Conservation (phyloP, 2,113 vertebrate species). For the Mystacornis crossleyi region DNA sequence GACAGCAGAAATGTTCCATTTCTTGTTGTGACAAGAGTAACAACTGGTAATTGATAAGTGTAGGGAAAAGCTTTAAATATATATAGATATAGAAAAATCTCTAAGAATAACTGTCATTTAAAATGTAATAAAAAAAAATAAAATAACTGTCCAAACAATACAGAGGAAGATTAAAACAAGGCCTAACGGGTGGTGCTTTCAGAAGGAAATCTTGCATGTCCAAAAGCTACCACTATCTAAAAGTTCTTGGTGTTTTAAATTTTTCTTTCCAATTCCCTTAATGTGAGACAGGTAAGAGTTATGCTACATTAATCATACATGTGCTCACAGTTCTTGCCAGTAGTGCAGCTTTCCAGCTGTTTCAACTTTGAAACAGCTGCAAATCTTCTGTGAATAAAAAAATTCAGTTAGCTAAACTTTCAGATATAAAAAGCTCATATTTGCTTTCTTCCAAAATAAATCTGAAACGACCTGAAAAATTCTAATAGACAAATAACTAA, state of each 20-base stretch:
- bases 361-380: slow-evolving; percentile 10
- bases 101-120: neutral
- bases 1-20: neutral
- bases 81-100: neutral
- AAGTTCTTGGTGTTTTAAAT: neutral
- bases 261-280: neutral
- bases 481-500: neutral
- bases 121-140: neutral
- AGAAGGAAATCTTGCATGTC: neutral
- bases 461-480: neutral
- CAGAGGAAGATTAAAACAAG: slow-evolving; percentile 4
- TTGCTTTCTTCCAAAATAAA: neutral
- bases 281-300: neutral
- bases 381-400: neutral
- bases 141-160: neutral
- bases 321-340: neutral
- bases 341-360: slow-evolving; percentile 3
- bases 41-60: neutral
- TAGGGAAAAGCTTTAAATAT: neutral
- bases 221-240: neutral
- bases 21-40: slow-evolving; percentile 30
- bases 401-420: neutral
- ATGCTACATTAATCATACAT: neutral
- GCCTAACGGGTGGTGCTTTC: neutral
- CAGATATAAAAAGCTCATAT: neutral